Conservation (phyloP, 2,888 invertebrate genomes). For the Hartigia nigra region DNA sequence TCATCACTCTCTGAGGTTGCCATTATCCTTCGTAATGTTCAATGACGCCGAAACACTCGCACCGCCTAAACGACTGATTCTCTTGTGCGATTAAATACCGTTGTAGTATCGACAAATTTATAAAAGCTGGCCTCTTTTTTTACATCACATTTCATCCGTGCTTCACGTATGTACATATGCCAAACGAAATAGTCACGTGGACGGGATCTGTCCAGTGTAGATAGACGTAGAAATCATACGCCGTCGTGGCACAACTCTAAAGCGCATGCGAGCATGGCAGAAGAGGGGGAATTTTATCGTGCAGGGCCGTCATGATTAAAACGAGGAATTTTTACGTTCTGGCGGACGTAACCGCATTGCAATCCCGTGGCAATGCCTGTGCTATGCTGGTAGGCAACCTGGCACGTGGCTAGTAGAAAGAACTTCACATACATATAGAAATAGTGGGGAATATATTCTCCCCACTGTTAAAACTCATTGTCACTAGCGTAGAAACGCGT, state of each 20-base stretch:
- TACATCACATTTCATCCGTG: background rate
- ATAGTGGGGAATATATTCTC: background rate
- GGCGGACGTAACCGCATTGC: background rate
- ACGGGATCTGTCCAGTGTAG: background rate
- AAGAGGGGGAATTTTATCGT: constrained; percentile 4
- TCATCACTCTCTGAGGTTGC: constrained; percentile 80
- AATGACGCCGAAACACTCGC: constrained; percentile 5
- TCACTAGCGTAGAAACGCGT: background rate
- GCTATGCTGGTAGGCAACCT: background rate
- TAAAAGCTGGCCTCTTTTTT: background rate
- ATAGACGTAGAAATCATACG: constrained; percentile 10
- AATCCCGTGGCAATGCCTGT: background rate
- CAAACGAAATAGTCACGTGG: constrained; percentile 20
- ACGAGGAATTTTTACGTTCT: background rate
- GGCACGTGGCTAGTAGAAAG: background rate
- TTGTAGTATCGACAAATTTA: constrained; percentile 16
- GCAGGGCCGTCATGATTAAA: background rate
- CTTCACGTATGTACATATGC: constrained; percentile 15
- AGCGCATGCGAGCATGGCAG: constrained; percentile 1
- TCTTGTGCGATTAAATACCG: background rate
- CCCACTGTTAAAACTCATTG: background rate
- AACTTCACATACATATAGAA: background rate
- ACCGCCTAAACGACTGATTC: background rate
- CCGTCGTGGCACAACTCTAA: constrained; percentile 10
- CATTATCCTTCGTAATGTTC: constrained; percentile 64